These are phyloP conservation scores for Rafetus swinhoei DNA, from an alignment of 2,113 vertebrate species.

Conservation along the genomic window DNA sequence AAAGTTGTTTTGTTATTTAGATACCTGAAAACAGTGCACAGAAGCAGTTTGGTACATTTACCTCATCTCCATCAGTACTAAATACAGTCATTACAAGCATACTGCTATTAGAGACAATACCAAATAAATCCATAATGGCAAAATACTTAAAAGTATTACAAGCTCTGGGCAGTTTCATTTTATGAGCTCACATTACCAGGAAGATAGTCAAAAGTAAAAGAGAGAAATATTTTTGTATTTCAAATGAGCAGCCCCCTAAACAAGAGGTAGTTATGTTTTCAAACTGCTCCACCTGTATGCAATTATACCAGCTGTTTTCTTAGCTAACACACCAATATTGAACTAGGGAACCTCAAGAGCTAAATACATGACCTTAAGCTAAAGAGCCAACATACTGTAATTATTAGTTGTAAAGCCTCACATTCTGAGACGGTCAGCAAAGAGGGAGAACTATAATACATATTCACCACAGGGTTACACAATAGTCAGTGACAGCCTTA, in stretches of 20 bases:
- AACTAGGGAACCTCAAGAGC: neutral
- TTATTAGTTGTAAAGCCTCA: neutral
- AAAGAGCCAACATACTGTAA: neutral
- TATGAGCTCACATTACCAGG: neutral
- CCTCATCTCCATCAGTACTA: neutral
- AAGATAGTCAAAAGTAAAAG: neutral
- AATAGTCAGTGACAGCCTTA: neutral
- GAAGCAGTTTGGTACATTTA: slow-evolving; percentile 18
- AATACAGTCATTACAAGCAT: neutral
- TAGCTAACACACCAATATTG: neutral
- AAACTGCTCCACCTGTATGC: neutral
- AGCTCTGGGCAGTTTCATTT: neutral
- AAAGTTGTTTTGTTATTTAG: slow-evolving; percentile 13
- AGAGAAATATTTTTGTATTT: neutral
- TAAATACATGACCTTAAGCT: neutral
- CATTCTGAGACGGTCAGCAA: neutral
- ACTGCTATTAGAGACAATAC: neutral
- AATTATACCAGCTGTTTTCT: neutral
- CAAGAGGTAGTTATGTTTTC: neutral
- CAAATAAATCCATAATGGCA: slow-evolving; percentile 20
- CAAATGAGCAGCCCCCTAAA: neutral
- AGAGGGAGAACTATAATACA: neutral
- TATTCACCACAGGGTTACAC: neutral
- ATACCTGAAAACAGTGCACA: slow-evolving; percentile 26
- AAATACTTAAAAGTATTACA: neutral